A percentile compares a stretch with the other conserved stretches of the same genome.
These are phyloP conservation scores for Tolypeutes matacus DNA, from an alignment of 2,797 vertebrate species.

Conservation along the genomic window DNA sequence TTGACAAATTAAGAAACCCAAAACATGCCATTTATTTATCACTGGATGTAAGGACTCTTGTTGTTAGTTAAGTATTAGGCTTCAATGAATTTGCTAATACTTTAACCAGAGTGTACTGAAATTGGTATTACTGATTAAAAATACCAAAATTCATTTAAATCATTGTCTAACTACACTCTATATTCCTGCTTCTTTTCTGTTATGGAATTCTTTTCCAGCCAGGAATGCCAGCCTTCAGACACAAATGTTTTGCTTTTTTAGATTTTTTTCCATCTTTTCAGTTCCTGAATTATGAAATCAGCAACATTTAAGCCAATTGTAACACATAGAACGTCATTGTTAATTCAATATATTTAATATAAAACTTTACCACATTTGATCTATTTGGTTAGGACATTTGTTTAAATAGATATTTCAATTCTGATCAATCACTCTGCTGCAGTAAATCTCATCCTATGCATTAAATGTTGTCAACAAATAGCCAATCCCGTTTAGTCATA, in stretches of 20 bases:
- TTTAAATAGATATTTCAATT: conserved; percentile 33
- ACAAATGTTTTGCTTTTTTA: conserved; percentile 33
- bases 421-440: neutral
- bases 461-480: conserved; percentile 62
- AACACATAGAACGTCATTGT: neutral
- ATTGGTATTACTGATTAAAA: neutral
- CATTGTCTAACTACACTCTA: neutral
- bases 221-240: neutral
- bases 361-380: conserved; percentile 20
- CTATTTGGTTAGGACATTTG: conserved; percentile 33
- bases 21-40: neutral
- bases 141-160: conserved; percentile 11
- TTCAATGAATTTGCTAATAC: neutral
- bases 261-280: conserved; percentile 34
- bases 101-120: neutral
- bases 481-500: neutral
- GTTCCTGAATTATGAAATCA: conserved; percentile 8
- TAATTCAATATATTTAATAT: conserved; percentile 31
- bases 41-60: neutral
- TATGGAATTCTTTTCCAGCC: conserved; percentile 53
- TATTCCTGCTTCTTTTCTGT: conserved; percentile 39
- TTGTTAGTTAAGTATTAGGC: neutral
- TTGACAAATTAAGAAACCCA: conserved; percentile 12
- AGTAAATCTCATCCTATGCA: conserved; percentile 11
- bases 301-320: neutral